Evolutionary conservation across 2,113 vertebrate species (phyloP).

Genomic region (Gorsachius goisagi): DNA sequence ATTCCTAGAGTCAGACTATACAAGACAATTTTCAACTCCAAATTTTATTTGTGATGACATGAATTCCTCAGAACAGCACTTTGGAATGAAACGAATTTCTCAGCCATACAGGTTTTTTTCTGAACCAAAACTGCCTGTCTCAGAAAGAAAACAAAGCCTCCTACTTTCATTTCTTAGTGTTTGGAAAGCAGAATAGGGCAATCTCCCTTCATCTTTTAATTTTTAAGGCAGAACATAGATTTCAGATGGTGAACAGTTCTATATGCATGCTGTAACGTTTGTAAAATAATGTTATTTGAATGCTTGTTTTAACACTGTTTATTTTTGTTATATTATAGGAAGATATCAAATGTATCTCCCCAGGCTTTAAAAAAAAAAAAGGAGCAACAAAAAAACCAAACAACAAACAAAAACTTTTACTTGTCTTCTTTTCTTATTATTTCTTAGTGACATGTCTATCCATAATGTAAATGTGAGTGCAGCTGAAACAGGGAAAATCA

Average conservation of each 20-base stretch:
- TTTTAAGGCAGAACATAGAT: background rate
- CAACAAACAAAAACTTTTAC: background rate
- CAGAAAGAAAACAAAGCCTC: background rate
- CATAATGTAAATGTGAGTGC: slow-evolving; percentile 86
- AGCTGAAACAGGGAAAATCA: slow-evolving; percentile 80
- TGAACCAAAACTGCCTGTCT: background rate
- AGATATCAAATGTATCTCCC: background rate
- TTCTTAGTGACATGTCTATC: slow-evolving; percentile 86
- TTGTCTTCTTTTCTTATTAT: background rate
- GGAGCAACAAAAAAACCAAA: background rate
- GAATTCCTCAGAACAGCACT: background rate
- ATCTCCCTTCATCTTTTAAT: background rate
- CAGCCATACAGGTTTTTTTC: background rate
- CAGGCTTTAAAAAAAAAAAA: background rate
- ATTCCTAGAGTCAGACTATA: background rate
- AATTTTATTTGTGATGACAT: background rate
- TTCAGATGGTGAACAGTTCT: background rate
- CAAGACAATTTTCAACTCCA: background rate
- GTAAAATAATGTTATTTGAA: background rate
- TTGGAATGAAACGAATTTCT: background rate
- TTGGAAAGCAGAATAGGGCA: background rate
- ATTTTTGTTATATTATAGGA: background rate
- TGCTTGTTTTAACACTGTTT: background rate
- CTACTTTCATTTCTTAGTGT: background rate
- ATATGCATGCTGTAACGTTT: background rate